Conservation (phyloP, 2,797 vertebrate species). For the Erethizon dorsatum region DNA sequence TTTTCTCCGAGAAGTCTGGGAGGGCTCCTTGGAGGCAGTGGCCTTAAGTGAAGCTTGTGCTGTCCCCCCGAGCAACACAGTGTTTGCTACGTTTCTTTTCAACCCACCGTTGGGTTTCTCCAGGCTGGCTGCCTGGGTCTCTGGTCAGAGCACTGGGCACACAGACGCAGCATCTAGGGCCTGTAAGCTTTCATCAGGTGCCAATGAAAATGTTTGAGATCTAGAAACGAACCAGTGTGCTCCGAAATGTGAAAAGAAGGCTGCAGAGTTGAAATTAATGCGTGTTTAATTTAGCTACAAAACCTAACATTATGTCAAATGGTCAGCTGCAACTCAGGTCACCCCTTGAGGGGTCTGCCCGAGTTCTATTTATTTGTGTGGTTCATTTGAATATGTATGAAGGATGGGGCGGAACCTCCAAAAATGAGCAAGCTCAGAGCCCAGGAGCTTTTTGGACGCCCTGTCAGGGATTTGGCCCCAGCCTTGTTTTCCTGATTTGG, state of each 20-base stretch:
- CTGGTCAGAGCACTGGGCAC: background rate
- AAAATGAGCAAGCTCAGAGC: background rate
- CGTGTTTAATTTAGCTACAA: background rate
- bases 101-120: background rate
- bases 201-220: slow-evolving; percentile 50
- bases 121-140: background rate
- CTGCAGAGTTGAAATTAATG: background rate
- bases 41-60: background rate
- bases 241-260: slow-evolving; percentile 56
- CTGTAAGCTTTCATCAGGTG: slow-evolving; percentile 3
- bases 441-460: background rate
- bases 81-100: background rate
- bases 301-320: slow-evolving; percentile 13
- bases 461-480: background rate
- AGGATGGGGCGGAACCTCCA: accelerated
- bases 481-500: background rate
- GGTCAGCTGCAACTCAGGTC: background rate
- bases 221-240: background rate
- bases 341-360: background rate
- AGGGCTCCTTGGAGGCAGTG: slow-evolving; percentile 25
- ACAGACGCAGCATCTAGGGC: background rate
- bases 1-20: background rate
- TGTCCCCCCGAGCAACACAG: background rate
- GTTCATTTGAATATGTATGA: background rate
- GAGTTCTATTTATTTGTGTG: background rate